These are phyloP conservation scores for Synanthedon formicaeformis DNA, from an alignment of 2,888 invertebrate species.

Conservation along the genomic window DNA sequence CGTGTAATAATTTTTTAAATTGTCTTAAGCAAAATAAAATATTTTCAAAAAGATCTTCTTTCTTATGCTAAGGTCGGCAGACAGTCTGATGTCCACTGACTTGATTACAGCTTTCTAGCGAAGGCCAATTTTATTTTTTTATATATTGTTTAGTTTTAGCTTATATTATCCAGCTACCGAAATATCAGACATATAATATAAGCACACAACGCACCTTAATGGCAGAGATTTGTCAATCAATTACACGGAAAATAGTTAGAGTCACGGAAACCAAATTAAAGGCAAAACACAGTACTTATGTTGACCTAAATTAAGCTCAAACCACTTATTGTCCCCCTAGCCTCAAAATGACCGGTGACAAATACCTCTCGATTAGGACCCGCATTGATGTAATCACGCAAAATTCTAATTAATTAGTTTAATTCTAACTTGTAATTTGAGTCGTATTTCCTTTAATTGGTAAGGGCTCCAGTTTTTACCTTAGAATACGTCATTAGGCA, in stretches of 20 bases:
- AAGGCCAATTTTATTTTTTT: too few relatives aligned
- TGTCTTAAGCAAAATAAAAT: too few relatives aligned
- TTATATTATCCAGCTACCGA: too few relatives aligned
- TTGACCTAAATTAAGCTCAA: slow-evolving; percentile 28
- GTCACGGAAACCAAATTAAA: slow-evolving; percentile 39
- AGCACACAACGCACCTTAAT: slow-evolving; percentile 20
- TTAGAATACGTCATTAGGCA: too few relatives aligned
- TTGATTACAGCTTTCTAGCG: too few relatives aligned
- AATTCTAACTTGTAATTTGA: slow-evolving; percentile 4
- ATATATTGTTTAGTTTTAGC: too few relatives aligned
- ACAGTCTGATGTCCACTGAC: too few relatives aligned
- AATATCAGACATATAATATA: too few relatives aligned
- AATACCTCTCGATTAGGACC: slow-evolving; percentile 7
- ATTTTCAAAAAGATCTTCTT: too few relatives aligned
- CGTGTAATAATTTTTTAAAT: too few relatives aligned
- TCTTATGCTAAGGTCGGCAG: too few relatives aligned
- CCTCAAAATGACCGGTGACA: slow-evolving; percentile 7
- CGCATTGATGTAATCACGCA: slow-evolving; percentile 10
- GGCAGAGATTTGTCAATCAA: slow-evolving; percentile 53
- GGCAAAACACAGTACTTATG: slow-evolving; percentile 26
- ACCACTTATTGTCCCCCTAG: slow-evolving; percentile 18
- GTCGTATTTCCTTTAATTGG: background rate
- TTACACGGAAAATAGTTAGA: slow-evolving; percentile 41
- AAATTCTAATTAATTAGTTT: slow-evolving; percentile 2
- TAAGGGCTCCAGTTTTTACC: background rate